phyloP scores from a whole-genome alignment of 1,140 invertebrate genomes.

The Coptotermes formosanus region DNA sequence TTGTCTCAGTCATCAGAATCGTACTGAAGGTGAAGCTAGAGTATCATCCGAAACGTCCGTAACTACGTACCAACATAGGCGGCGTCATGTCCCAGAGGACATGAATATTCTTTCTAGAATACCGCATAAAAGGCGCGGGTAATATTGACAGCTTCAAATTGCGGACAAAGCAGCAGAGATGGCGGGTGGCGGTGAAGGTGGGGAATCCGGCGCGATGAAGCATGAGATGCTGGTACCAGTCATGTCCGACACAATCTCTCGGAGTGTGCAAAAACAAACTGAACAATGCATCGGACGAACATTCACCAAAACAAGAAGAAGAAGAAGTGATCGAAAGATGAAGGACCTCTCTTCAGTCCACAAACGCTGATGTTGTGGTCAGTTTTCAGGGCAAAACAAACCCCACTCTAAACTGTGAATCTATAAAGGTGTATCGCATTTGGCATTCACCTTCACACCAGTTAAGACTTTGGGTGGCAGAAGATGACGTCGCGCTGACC shows the following conservation, averaged over 20 bases:
- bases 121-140: no score
- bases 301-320: constrained; percentile 14
- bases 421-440: neutral
- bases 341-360: neutral
- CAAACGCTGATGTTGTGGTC: neutral
- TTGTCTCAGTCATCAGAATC: no score
- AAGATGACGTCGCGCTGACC: neutral
- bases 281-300: neutral
- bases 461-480: neutral
- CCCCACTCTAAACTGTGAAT: neutral
- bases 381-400: neutral
- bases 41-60: no score
- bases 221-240: neutral
- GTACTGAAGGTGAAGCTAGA: no score
- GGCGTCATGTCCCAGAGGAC: no score
- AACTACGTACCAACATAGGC: no score
- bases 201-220: neutral
- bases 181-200: neutral
- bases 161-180: neutral
- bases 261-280: neutral
- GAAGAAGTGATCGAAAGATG: neutral
- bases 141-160: no score
- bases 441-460: neutral
- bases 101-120: no score
- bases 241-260: neutral